Evolutionary conservation across 2,888 invertebrate genomes (phyloP).

Genomic region (Acanthococcus lagerstroemiae): DNA sequence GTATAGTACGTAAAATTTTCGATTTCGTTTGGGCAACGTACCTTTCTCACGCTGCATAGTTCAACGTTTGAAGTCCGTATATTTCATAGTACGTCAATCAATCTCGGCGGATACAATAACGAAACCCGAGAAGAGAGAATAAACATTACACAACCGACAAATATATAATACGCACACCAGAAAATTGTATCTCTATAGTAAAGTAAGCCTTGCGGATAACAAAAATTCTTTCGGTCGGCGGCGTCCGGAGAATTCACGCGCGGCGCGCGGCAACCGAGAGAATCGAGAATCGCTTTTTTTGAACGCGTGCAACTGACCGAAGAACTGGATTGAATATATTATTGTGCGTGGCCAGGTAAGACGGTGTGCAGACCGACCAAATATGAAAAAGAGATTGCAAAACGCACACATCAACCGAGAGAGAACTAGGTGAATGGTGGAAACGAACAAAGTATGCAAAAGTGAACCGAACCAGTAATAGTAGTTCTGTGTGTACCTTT

Average conservation of each 20-base stretch:
- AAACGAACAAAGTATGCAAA: not conserved
- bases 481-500: too few relatives aligned
- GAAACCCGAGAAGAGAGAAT: not conserved
- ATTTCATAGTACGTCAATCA: too few relatives aligned
- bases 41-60: too few relatives aligned
- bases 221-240: not conserved
- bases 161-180: not conserved
- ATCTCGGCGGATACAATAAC: too few relatives aligned
- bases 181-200: not conserved
- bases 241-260: not conserved
- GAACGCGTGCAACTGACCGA: constrained; percentile 9
- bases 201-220: not conserved
- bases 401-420: constrained; percentile 1
- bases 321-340: constrained; percentile 16
- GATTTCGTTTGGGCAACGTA: too few relatives aligned
- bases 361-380: constrained; percentile 19
- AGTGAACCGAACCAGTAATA: too few relatives aligned
- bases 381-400: constrained; percentile 28
- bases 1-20: too few relatives aligned
- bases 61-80: too few relatives aligned
- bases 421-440: constrained; percentile 24
- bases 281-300: not conserved
- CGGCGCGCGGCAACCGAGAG: too few relatives aligned
- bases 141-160: not conserved
- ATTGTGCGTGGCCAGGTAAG: constrained; percentile 12